These are phyloP conservation scores for Drosophila yooni DNA, from an alignment of 2,888 invertebrate genomes.

Conservation along the genomic window DNA sequence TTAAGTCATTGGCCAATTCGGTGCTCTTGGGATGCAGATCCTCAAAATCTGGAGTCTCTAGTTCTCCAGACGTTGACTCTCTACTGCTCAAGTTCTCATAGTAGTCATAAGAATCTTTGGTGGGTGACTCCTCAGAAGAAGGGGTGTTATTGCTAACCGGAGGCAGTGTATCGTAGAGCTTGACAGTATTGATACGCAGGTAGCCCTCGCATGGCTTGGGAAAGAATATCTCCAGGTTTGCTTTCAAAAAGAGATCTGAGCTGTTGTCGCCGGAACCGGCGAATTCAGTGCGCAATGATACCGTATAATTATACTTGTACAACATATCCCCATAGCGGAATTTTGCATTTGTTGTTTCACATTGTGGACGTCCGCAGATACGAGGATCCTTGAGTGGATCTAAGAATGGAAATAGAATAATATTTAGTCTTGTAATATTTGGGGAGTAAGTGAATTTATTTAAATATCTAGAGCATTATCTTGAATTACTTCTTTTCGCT, in stretches of 20 bases:
- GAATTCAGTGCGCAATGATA: conserved; percentile 90
- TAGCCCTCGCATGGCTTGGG: conserved; percentile 90
- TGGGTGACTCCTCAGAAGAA: conserved; percentile 18
- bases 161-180: conserved; percentile 86
- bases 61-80: conserved; percentile 38
- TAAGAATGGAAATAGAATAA: conserved; percentile 75
- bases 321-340: conserved; percentile 79
- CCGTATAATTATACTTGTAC: conserved; percentile 90
- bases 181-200: conserved; percentile 87
- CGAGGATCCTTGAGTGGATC: conserved; percentile 90
- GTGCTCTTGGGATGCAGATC: conserved; percentile 81
- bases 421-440: background rate
- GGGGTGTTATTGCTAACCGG: conserved; percentile 20
- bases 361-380: conserved; percentile 90
- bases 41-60: conserved; percentile 14
- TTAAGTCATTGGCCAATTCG: conserved; percentile 87
- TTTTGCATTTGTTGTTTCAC: conserved; percentile 84
- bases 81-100: conserved; percentile 66
- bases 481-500: too few species aligned
- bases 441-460: background rate
- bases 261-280: conserved; percentile 90
- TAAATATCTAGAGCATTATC: background rate
- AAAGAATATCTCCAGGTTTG: conserved; percentile 88
- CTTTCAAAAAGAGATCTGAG: conserved; percentile 88
- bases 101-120: conserved; percentile 67